phyloP scores from a whole-genome alignment of 2,888 invertebrate genomes.

The Perizoma affinitatum region DNA sequence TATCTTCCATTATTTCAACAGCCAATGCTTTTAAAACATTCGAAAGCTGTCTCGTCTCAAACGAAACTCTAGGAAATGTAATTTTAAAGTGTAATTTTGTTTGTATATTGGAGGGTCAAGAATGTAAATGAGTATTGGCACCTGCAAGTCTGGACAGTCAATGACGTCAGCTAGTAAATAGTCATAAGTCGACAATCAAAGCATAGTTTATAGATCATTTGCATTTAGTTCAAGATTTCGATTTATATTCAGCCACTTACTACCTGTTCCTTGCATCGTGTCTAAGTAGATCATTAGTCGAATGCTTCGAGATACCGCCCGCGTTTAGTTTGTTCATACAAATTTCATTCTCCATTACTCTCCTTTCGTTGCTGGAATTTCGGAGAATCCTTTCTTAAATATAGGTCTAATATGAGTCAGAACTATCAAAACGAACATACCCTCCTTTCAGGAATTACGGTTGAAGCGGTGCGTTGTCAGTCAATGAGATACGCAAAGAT shows the following conservation, averaged over 20 bases:
- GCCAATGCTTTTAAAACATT: slow-evolving; percentile 32
- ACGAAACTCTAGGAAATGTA: slow-evolving; percentile 30
- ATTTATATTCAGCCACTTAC: neutral
- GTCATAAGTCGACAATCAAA: slow-evolving; percentile 51
- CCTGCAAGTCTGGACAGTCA: slow-evolving; percentile 71
- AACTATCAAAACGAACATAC: too few species aligned
- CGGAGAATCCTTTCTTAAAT: too few species aligned
- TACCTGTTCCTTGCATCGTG: neutral
- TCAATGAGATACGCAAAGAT: too few species aligned
- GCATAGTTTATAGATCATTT: slow-evolving; percentile 17
- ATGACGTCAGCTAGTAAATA: slow-evolving; percentile 68
- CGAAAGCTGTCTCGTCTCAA: slow-evolving; percentile 6
- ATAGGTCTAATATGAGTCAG: too few species aligned
- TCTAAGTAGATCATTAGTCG: too few species aligned
- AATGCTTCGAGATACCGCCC: too few species aligned
- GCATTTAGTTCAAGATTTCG: slow-evolving; percentile 7
- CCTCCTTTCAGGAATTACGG: too few species aligned
- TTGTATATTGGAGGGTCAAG: slow-evolving; percentile 45
- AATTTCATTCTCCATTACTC: too few species aligned
- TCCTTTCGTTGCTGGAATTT: too few species aligned
- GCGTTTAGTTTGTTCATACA: too few species aligned
- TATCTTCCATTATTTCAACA: slow-evolving; percentile 42
- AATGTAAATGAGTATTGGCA: slow-evolving; percentile 74
- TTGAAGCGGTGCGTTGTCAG: too few species aligned
- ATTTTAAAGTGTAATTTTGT: slow-evolving; percentile 42